Conservation (phyloP, 2,113 vertebrate genomes). For the Polypterus bichir region DNA sequence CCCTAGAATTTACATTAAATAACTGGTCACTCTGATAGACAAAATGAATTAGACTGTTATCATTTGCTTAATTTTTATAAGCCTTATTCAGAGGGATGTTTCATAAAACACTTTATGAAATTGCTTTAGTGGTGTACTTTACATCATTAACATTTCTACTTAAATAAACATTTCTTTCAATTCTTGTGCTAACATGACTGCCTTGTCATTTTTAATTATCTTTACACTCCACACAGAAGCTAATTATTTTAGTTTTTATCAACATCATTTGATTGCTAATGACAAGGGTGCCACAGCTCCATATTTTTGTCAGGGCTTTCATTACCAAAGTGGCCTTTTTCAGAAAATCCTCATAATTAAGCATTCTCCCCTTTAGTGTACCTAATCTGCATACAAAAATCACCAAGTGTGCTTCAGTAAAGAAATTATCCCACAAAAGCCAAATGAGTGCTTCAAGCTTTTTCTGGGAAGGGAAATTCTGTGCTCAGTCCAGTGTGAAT, state of each 20-base stretch:
- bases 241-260: constrained; percentile 60
- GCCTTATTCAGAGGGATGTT: background rate
- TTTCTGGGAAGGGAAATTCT: background rate
- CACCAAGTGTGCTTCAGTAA: constrained; percentile 5
- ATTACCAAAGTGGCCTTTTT: constrained; percentile 22
- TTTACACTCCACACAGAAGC: constrained; percentile 45
- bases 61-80: no score
- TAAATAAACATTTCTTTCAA: constrained; percentile 23
- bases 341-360: constrained; percentile 21
- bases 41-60: no score
- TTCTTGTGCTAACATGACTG: constrained; percentile 47
- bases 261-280: constrained; percentile 55
- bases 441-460: constrained; percentile 1
- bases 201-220: constrained; percentile 63
- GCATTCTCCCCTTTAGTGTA: constrained; percentile 10
- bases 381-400: constrained; percentile 14
- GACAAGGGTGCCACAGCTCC: constrained; percentile 49
- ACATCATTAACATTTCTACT: constrained; percentile 19
- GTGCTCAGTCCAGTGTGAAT: constrained; percentile 10
- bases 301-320: constrained; percentile 31
- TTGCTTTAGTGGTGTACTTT: background rate
- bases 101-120: background rate
- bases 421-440: constrained; percentile 13
- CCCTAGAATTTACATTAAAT: no score
- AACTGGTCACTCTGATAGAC: no score